Evolutionary conservation across 2,797 vertebrate genomes (phyloP), one percentile per base, ranked within the genome.

Genomic region (Channallabes apus): DNA sequence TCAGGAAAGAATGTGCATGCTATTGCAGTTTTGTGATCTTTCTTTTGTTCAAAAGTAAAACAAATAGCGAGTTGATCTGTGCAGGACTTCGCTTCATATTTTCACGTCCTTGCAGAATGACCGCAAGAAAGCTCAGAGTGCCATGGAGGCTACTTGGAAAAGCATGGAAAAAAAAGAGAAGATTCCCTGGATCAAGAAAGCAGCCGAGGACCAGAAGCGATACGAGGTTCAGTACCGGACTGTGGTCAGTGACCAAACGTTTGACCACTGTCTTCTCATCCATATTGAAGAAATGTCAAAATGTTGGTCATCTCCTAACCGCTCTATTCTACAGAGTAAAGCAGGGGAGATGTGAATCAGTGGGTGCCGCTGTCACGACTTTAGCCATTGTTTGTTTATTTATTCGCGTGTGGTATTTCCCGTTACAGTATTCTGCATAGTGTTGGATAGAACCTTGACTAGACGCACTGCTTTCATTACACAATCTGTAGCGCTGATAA

Each of bases 121-220:
- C 88, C 90, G 94, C 18, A 94, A 94, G 88, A 95, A 95, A 90
- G 94, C 94, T 0, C 95, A 95, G 85, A 90, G 78, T 0, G 94
- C 93, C 0, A 95, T 96, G 93, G 94, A 95, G 79, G 90, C 93
- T 0, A 91, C 94, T 1, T 96, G 95, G 95, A 95, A 94, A 88
- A 91, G 93, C 0, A 95, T 96, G 95, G 95, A 96, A 87, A 96
- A 96, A 90, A 96, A 96, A 84, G 95, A 96, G 91, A 96, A 96
- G 89, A 96, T 96, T 56, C 92, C 93, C 0, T 96, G 95, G 95
- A 96, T 96, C 88, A 96, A 96, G 89, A 96, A 95, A 83, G 95
- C 95, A 0, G 95, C 95, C 0, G 95, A 96, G 90, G 95, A 96
- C 90, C 95, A 96, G 94, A 96, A 96, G 87, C 90, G 95, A 91